Evolutionary conservation across 2,113 vertebrate species (phyloP), one percentile per base, ranked within the genome.

Genomic region (Colius striatus): DNA sequence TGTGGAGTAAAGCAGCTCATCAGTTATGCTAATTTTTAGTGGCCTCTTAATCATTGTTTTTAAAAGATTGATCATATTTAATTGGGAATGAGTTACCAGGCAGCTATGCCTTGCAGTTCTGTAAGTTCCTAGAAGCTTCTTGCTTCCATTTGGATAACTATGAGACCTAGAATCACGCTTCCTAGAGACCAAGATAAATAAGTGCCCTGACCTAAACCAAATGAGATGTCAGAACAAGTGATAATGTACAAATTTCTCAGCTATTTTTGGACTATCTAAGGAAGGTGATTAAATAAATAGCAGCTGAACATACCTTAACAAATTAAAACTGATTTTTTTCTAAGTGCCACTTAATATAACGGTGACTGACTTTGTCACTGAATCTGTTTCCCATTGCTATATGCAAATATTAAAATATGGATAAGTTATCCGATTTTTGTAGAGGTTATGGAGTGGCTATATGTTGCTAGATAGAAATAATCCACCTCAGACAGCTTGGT

Each of bases 131-230:
- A 65, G 70, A 85, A 82, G 55, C 5, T 76, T 87, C 50, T 87
- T 3, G 0, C 22, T 84, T 78, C 48, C 19, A 43, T 91, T 77
- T 89, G 68, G 30, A 36, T 60, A 74, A 55, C 27, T 11, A 54
- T 3, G 8, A 74, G 27, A 61, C 30, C 22, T n/a, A 77, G 60
- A 77, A 95, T 54, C 13, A 16, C 23, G 15, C 6, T 74, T 25
- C 53, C 89, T 78, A 86, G n/a, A 80, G 32, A 93, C 22, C 55
- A 90, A 66, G 43, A 66, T 18, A 96, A 81, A 61, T 75, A 91
- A 90, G 55, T 54, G n/a, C 18, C 47, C 25, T 71, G 51, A 74
- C n/a, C n/a, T 84, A 43, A 9, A 96, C 48, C 6, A 74, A 94
- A 77, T 26, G 21, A 47, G 32, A 50, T 73, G 85, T 88, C 36